Percentiles rank a stretch among this genome's conserved stretches.
These are phyloP conservation scores for Timema podura DNA, from an alignment of 2,888 invertebrate genomes.

Conservation along the genomic window DNA sequence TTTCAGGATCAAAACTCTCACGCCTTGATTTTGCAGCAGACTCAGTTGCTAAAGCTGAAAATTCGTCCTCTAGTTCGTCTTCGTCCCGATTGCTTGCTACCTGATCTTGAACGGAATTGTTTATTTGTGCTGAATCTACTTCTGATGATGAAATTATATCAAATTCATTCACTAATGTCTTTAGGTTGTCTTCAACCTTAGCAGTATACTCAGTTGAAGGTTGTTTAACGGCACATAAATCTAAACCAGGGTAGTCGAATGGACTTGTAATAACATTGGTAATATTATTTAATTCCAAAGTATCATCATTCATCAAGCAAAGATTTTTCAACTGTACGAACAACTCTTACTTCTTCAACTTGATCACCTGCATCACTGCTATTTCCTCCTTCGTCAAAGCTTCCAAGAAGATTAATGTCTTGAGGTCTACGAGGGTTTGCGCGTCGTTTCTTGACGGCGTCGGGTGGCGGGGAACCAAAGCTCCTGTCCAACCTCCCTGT, in stretches of 20 bases:
- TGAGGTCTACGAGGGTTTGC: slow-evolving; percentile 34
- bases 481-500: slow-evolving; percentile 54
- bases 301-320: too few relatives aligned
- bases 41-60: slow-evolving; percentile 72
- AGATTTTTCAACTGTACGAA: too few relatives aligned
- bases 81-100: slow-evolving; percentile 18
- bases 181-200: too few relatives aligned
- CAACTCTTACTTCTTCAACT: neutral
- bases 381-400: slow-evolving; percentile 26
- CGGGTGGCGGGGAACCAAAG: slow-evolving; percentile 2
- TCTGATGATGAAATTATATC: too few relatives aligned
- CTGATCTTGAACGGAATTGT: neutral
- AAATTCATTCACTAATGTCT: too few relatives aligned
- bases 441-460: slow-evolving; percentile 20
- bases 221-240: too few relatives aligned
- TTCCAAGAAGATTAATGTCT: slow-evolving; percentile 36
- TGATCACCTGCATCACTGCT: too few relatives aligned
- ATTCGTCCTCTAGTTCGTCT: slow-evolving; percentile 66
- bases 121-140: neutral
- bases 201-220: too few relatives aligned
- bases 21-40: slow-evolving; percentile 54
- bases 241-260: too few relatives aligned
- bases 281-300: too few relatives aligned
- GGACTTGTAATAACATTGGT: too few relatives aligned
- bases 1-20: slow-evolving; percentile 11